Evolutionary conservation across 2,888 invertebrate species (phyloP).

Genomic region (Agrilus mali): DNA sequence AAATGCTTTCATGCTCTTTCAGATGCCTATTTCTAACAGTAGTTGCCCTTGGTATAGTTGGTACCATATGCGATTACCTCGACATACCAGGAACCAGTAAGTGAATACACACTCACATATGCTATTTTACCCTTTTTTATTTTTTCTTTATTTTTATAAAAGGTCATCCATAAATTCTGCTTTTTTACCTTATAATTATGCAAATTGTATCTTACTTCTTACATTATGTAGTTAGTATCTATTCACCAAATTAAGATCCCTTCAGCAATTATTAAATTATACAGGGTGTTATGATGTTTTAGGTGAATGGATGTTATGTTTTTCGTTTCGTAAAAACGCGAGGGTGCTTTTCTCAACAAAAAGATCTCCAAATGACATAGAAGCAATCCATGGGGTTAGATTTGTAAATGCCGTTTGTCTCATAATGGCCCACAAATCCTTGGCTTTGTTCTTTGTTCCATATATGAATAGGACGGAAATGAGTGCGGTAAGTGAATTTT

Average conservation of each 20-base stretch:
- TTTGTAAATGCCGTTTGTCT: slow-evolving; percentile 52
- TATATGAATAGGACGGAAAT: slow-evolving; percentile 52
- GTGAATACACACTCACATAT: too few relatives aligned
- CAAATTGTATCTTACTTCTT: too few relatives aligned
- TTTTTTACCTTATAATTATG: too few relatives aligned
- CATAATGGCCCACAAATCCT: slow-evolving; percentile 54
- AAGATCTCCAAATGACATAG: slow-evolving; percentile 42
- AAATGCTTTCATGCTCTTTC: not conserved
- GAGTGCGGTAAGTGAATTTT: slow-evolving; percentile 40
- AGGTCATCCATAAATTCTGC: too few relatives aligned
- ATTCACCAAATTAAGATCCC: too few relatives aligned
- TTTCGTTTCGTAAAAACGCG: slow-evolving; percentile 50
- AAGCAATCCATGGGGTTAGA: slow-evolving; percentile 52
- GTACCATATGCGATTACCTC: too few relatives aligned
- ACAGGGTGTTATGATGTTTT: slow-evolving; percentile 1
- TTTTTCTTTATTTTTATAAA: too few relatives aligned
- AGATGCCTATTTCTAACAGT: too few relatives aligned
- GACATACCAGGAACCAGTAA: too few relatives aligned
- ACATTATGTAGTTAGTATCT: too few relatives aligned
- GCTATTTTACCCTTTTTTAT: too few relatives aligned
- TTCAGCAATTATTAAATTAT: not conserved
- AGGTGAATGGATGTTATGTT: slow-evolving; percentile 43
- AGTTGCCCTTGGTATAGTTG: too few relatives aligned
- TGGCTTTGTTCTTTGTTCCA: slow-evolving; percentile 55
- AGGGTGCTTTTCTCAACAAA: slow-evolving; percentile 41